Evolutionary conservation across 2,888 invertebrate species (phyloP), one percentile per base, ranked within the genome.

Genomic region (Dicroscelio sp.): DNA sequence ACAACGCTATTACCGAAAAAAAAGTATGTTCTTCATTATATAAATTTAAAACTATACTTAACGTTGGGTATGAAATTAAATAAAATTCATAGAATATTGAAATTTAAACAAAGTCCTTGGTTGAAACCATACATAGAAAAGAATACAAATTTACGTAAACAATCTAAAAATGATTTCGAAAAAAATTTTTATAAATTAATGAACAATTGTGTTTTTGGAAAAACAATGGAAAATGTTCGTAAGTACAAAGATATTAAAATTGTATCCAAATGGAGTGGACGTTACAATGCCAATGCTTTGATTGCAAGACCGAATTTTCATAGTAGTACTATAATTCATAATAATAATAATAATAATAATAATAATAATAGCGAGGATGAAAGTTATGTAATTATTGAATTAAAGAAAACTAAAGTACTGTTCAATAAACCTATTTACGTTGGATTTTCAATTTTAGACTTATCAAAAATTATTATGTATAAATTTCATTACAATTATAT

Each of bases 401-500:
- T 78, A 31, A 43, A 78, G 4, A 33, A 76, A 23, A 76, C 58
- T 17, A 25, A 33, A 0, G 27, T 73, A 17, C 5, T 55, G 20
- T 76, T 76, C 17, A 38, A 76, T 38, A 76, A 76, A 76, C 60
- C 60, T 8, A 76, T 76, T 20, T 76, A 60, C 60, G 25, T 25
- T 17, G 76, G 60, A 25, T 58, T 76, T 27, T 35, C 35, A 35
- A 60, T 60, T 60, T 38, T 76, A 27, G 76, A 76, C 1, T 60
- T 76, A 12, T 96, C 95, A 0, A 97, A 97, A 94, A 86, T 89
- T 1, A 89, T 95, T n/a, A 96, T 97, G 95, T 97, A 96, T 87
- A 95, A 96, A 58, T 96, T 96, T 90, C 94, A 96, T 88, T 96
- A 96, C 87, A 94, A 95, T 87, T 95, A 93, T 67, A 92, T 96